These are phyloP conservation scores for Periparus ater DNA, from an alignment of 2,797 vertebrate species.

Conservation along the genomic window DNA sequence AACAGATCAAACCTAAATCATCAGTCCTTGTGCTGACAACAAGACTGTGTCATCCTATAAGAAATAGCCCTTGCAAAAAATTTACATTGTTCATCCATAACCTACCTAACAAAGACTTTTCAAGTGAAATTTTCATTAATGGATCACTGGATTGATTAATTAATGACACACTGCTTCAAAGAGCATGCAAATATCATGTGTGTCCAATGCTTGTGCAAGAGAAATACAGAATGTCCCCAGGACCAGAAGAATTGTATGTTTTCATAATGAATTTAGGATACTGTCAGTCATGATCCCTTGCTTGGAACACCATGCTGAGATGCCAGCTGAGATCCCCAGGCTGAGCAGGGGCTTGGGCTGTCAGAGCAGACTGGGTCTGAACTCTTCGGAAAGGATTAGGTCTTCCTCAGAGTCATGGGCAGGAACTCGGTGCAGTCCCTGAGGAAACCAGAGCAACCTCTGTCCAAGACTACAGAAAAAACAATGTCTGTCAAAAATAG, in stretches of 20 bases:
- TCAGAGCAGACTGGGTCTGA: background rate
- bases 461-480: background rate
- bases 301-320: background rate
- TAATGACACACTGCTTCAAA: background rate
- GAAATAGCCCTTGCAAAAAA: background rate
- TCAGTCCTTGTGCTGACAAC: background rate
- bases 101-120: background rate
- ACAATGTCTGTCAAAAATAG: background rate
- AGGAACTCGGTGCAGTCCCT: background rate
- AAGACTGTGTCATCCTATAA: background rate
- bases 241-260: background rate
- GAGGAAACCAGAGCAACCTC: background rate
- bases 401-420: background rate
- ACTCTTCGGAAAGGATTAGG: background rate
- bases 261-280: constrained; percentile 10
- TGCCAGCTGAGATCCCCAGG: background rate
- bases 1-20: background rate
- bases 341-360: background rate
- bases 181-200: background rate
- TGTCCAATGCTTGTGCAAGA: background rate
- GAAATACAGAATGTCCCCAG: background rate
- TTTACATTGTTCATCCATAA: background rate
- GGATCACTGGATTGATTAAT: background rate
- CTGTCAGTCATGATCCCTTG: constrained; percentile 1
- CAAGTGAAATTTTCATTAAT: background rate